Percentiles rank a stretch among this genome's conserved stretches.
Conservation (phyloP, 64 coral and sea anemone genomes). For the Orbicella faveolata region DNA sequence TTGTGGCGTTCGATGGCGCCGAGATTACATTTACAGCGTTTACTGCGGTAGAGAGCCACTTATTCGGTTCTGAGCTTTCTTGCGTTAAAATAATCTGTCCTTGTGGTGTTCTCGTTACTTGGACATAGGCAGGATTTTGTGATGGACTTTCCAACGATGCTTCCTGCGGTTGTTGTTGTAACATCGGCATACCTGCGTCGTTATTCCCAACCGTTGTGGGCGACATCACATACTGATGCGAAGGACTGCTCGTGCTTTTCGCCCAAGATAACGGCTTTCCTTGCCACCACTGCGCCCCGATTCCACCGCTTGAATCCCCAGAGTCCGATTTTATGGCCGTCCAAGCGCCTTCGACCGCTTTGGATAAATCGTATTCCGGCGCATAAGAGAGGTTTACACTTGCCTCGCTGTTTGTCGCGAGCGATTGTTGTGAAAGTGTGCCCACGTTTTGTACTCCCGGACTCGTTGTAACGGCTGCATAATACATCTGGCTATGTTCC, state of each 20-base stretch:
- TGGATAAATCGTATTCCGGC: slow-evolving; percentile 61
- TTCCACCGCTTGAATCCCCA: slow-evolving; percentile 31
- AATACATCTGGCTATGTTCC: slow-evolving; percentile 82
- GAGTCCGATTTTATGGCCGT: slow-evolving; percentile 59
- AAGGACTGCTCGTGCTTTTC: slow-evolving; percentile 60
- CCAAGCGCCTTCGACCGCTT: slow-evolving; percentile 68
- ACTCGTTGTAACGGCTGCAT: slow-evolving; percentile 71
- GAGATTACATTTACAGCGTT: background rate
- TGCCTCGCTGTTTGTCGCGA: slow-evolving; percentile 47
- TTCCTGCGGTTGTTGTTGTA: slow-evolving; percentile 55
- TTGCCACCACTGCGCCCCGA: slow-evolving; percentile 70
- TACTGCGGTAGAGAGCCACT: slow-evolving; percentile 56
- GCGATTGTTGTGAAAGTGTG: slow-evolving; percentile 41
- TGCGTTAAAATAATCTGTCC: slow-evolving; percentile 89
- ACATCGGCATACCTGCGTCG: slow-evolving; percentile 46
- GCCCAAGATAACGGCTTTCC: slow-evolving; percentile 62
- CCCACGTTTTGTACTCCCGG: slow-evolving; percentile 43
- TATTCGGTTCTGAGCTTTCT: slow-evolving; percentile 72
- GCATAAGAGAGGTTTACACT: slow-evolving; percentile 53
- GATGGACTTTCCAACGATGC: background rate
- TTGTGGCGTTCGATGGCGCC: slow-evolving; percentile 41
- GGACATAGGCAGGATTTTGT: slow-evolving; percentile 76
- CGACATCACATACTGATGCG: slow-evolving; percentile 63
- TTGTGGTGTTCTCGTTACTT: slow-evolving; percentile 85
- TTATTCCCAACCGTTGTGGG: slow-evolving; percentile 62